Percentiles rank a stretch among this genome's conserved stretches.
These are phyloP conservation scores for Drosophila longiperda DNA, from an alignment of 2,888 invertebrate genomes.

Conservation along the genomic window DNA sequence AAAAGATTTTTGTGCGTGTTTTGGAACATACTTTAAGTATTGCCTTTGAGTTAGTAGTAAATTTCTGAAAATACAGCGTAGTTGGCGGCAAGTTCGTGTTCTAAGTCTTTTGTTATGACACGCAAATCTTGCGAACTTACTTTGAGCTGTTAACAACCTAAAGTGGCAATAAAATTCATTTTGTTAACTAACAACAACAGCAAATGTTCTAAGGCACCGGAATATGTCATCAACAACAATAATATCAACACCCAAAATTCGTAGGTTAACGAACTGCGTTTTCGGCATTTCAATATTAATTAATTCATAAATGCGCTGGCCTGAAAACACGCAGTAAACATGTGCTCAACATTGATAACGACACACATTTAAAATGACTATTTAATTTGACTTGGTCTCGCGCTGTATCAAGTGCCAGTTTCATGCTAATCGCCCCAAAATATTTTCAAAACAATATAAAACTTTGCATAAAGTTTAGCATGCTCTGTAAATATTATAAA, in stretches of 20 bases:
- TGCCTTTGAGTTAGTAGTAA: constrained; percentile 35
- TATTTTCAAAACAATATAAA: constrained; percentile 44
- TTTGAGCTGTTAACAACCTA: constrained; percentile 55
- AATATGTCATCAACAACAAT: constrained; percentile 39
- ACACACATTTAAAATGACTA: constrained; percentile 64
- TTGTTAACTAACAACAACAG: constrained; percentile 48
- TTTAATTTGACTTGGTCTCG: background rate
- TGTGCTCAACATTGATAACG: constrained; percentile 71
- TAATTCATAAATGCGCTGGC: constrained; percentile 63
- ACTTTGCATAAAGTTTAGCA: constrained; percentile 51
- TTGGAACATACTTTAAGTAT: constrained; percentile 17
- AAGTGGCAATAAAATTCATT: constrained; percentile 60
- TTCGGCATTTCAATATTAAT: constrained; percentile 53
- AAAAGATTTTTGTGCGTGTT: constrained; percentile 27
- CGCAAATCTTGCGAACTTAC: constrained; percentile 38
- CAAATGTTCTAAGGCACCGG: constrained; percentile 27
- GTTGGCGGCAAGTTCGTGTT: constrained; percentile 63
- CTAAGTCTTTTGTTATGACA: constrained; percentile 75
- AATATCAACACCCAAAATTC: constrained; percentile 9
- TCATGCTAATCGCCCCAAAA: constrained; percentile 74
- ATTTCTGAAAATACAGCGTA: constrained; percentile 23
- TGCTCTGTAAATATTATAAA: background rate
- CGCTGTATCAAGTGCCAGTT: constrained; percentile 45
- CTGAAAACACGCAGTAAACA: constrained; percentile 55
- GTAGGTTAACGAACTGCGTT: constrained; percentile 71